Conservation (phyloP, 2,888 invertebrate genomes). For the Microplitis manilae region DNA sequence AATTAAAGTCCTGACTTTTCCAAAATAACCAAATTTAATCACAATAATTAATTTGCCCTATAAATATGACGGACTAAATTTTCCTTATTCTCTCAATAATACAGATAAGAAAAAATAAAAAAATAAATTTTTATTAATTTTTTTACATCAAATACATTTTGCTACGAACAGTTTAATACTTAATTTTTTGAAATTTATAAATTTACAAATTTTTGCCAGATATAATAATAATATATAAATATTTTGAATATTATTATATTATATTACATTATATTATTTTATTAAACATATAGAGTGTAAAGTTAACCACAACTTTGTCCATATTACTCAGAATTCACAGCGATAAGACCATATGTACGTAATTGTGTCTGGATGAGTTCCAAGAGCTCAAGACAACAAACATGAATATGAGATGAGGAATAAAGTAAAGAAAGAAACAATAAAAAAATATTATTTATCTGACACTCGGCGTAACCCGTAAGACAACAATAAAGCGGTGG, state of each 20-base stretch:
- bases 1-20: no score
- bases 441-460: slow-evolving; percentile 10
- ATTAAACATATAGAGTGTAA: neutral
- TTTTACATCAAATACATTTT: no score
- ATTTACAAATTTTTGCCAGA: neutral
- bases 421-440: slow-evolving; percentile 12
- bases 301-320: neutral
- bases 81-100: no score
- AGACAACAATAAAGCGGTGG: slow-evolving; percentile 62
- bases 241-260: neutral
- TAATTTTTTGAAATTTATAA: neutral
- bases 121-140: neutral
- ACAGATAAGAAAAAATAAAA: no score
- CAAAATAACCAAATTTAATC: no score
- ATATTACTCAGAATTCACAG: neutral
- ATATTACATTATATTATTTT: neutral
- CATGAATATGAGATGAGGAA: slow-evolving; percentile 24
- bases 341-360: slow-evolving; percentile 26
- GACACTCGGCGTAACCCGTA: slow-evolving; percentile 42
- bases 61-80: no score
- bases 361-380: slow-evolving; percentile 29
- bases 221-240: neutral
- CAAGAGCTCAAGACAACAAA: slow-evolving; percentile 30
- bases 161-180: no score
- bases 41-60: no score